Evolutionary conservation across 1,140 invertebrate genomes (phyloP), one percentile per base, ranked within the genome.

Genomic region (Penaeus japonicus): DNA sequence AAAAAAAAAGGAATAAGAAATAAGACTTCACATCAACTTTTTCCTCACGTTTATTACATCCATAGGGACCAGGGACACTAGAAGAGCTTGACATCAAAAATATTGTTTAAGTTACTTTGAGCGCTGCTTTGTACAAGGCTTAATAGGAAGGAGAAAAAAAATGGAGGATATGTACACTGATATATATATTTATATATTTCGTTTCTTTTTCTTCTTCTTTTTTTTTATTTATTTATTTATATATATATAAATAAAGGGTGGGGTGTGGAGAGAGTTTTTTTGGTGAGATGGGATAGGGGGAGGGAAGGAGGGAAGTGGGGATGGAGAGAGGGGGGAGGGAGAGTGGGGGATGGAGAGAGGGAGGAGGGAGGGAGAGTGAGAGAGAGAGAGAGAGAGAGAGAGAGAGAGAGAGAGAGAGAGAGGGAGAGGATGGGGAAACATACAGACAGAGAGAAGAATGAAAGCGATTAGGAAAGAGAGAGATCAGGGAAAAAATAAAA

Each of bases 41-140:
- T 47, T 47, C 17, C 32, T 83, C 35, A 81, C 57, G 57, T 87
- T 87, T 87, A 87, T 87, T 87, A 87, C 78, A 82, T 53, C 70
- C 32, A 81, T 73, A 87, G 53, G 62, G 55, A 87, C 70, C 85
- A 65, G 27, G 54, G 73, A 87, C 85, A 70, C 27, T 15, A 1
- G 47, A 12, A 47, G 47, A 47, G 70, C 62, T 79, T 87, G 54
- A 81, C 77, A 81, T 81, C 77, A 87, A 87, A 87, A 87, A 87
- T 75, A 75, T 53, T 80, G 62, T 87, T 81, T 65, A 65, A 80
- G 62, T 47, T 87, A 87, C 59, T 87, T 87, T 87, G 85, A 87
- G 85, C 85, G 35, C 78, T 73, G 79, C 79, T 87, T 87, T 87
- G 85, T 87, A 87, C 85, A 87, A 81, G 30, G 85, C 85, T 47